phyloP scores from a whole-genome alignment of 2,113 vertebrate species.

The Telmatochromis sp. region DNA sequence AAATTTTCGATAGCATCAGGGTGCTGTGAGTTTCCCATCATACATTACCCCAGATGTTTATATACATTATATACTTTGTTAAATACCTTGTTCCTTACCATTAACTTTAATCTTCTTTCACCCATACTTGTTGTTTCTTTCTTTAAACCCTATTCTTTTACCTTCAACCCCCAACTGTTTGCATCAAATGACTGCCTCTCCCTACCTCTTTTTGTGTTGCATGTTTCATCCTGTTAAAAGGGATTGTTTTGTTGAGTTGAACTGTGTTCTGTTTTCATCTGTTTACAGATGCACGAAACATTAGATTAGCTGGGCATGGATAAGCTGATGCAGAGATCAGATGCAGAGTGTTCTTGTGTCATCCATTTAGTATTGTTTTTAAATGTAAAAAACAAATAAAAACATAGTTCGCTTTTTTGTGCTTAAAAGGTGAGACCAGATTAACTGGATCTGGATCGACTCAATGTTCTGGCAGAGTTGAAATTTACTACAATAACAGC shows the following conservation, averaged over 20 bases:
- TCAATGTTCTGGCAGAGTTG: fast-evolving
- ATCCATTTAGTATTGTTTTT: not conserved
- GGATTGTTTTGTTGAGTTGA: not conserved
- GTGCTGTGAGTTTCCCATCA: not conserved
- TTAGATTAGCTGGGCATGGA: not conserved
- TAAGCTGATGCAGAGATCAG: fast-evolving
- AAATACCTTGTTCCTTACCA: not conserved
- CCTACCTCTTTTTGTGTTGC: not conserved
- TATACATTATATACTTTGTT: not conserved
- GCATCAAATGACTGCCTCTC: not conserved
- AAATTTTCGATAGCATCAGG: not conserved
- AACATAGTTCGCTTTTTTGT: fast-evolving
- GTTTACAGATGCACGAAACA: fast-evolving
- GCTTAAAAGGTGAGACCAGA: not conserved
- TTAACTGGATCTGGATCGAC: fast-evolving
- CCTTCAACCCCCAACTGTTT: not conserved
- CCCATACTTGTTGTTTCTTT: not conserved
- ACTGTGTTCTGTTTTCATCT: fast-evolving
- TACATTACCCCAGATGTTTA: fast-evolving
- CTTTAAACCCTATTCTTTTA: not conserved
- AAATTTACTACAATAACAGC: fast-evolving
- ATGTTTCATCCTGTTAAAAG: not conserved
- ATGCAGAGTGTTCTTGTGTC: not conserved
- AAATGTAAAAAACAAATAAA: not conserved
- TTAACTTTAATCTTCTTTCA: not conserved